Conservation (phyloP, 2,113 vertebrate species). For the Corvus cornix region DNA sequence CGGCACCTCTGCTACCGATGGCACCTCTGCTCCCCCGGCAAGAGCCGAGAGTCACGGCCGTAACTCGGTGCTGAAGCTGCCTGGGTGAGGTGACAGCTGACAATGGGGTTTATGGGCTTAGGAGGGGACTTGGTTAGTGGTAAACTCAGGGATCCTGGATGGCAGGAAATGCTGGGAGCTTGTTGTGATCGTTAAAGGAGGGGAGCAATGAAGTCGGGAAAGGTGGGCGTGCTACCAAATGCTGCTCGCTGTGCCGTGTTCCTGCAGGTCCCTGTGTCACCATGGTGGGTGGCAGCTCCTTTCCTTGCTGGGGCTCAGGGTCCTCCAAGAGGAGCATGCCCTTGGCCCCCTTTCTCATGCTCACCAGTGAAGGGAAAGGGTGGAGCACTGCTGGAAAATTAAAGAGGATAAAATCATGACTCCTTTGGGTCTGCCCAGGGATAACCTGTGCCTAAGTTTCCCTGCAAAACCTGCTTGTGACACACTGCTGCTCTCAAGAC, state of each 20-base stretch:
- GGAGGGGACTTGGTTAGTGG: background rate
- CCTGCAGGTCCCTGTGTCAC: background rate
- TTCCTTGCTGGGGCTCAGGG: fast-evolving
- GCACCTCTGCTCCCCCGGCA: fast-evolving
- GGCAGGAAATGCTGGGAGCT: background rate
- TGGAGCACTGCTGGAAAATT: background rate
- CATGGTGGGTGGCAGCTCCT: fast-evolving
- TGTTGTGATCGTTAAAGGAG: background rate
- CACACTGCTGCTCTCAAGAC: background rate
- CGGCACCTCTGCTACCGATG: background rate
- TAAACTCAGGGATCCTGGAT: background rate
- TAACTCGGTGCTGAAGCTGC: background rate
- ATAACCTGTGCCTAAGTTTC: background rate
- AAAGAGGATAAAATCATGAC: background rate
- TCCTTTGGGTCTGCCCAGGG: background rate
- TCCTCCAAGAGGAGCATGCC: background rate
- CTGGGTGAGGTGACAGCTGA: background rate
- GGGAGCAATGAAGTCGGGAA: fast-evolving
- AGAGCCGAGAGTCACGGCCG: fast-evolving
- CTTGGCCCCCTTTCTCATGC: fast-evolving
- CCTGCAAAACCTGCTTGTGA: background rate
- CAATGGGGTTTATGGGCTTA: background rate
- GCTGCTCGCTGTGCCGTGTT: background rate
- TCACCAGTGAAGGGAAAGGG: background rate
- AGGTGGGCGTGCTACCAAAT: fast-evolving